phyloP scores from a whole-genome alignment of 2,888 invertebrate genomes.

The Rhodophaea formosa region DNA sequence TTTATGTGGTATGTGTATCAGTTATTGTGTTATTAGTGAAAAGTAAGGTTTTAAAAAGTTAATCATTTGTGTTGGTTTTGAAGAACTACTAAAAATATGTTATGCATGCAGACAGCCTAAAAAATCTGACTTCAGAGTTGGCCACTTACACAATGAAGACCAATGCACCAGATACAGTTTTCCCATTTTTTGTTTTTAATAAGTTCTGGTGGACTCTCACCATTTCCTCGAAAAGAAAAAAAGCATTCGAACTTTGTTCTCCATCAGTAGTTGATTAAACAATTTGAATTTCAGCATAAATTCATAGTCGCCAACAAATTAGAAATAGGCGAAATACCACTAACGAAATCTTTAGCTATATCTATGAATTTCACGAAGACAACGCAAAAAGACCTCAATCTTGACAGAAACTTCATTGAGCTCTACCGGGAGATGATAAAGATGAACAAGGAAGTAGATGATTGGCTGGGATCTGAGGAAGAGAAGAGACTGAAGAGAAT shows the following conservation, averaged over 20 bases:
- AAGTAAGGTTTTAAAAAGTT: neutral
- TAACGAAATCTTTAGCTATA: constrained; percentile 49
- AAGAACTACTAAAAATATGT: no score
- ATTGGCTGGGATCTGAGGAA: constrained; percentile 36
- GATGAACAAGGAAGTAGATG: constrained; percentile 45
- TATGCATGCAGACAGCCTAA: no score
- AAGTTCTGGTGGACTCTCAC: no score
- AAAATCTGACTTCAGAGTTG: no score
- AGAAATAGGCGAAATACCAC: constrained; percentile 34
- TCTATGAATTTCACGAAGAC: constrained; percentile 35
- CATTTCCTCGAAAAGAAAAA: no score
- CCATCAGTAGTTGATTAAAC: neutral
- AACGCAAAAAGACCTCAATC: constrained; percentile 34
- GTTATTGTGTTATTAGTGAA: neutral
- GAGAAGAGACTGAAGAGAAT: constrained; percentile 38
- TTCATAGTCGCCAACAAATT: constrained; percentile 9
- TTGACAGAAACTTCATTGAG: constrained; percentile 38
- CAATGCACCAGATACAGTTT: no score
- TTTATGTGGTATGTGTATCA: constrained; percentile 28
- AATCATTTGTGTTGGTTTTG: no score
- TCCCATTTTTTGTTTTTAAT: no score
- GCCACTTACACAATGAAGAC: no score
- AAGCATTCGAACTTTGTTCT: no score
- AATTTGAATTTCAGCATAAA: neutral
- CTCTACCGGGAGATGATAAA: constrained; percentile 53